Base-by-base conservation (phyloP, 1,140 invertebrate species). In the Mylabris phalerata region DNA sequence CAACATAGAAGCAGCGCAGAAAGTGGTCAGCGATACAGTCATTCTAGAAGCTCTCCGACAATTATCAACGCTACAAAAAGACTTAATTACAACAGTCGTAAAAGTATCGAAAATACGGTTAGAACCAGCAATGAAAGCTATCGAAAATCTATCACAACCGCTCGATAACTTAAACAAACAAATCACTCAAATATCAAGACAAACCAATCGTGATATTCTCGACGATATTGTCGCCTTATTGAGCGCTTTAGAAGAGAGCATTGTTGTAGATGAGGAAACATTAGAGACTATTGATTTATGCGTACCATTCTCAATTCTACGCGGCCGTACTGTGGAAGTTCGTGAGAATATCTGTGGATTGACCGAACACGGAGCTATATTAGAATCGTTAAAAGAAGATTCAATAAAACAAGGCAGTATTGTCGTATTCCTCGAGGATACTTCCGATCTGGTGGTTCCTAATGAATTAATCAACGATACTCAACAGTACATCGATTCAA, bases 141-240 rank as follows among this genome's bases (percentile, higher is more conserved):
- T 74, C 19, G 72, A 74, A 58, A 69, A 63, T 59, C 52, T 73
- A 39, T 55, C 58, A 11, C 70, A 70, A 59, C 66, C 66, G 13
- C 43, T 73, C 11, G 69, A 71, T 42, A 63, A 70, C 24, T 50
- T 74, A 7, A 73, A 73, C 48, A 70, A 61, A 51, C 66, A 69
- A 57, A 50, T 73, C 9, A 63, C 67, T 5, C 68, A 70, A 51
- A 50, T 71, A 39, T 60, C 69, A n/a, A 44, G 66, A 0, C 50
- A 63, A n/a, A 61, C 62, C 5, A 58, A 64, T 0, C 55, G 44
- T 13, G 65, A 68, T 26, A 60, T 68, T 26, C 55, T 76, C 3
- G 68, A 72, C 47, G 71, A 75, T 57, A 57, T 72, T 10, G 63
- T 73, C 13, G 65, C 66, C 42, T 72, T 67, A n/a, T 64, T 76